Base-by-base conservation (phyloP, 2,113 vertebrate species). In the Notothenia rossii region DNA sequence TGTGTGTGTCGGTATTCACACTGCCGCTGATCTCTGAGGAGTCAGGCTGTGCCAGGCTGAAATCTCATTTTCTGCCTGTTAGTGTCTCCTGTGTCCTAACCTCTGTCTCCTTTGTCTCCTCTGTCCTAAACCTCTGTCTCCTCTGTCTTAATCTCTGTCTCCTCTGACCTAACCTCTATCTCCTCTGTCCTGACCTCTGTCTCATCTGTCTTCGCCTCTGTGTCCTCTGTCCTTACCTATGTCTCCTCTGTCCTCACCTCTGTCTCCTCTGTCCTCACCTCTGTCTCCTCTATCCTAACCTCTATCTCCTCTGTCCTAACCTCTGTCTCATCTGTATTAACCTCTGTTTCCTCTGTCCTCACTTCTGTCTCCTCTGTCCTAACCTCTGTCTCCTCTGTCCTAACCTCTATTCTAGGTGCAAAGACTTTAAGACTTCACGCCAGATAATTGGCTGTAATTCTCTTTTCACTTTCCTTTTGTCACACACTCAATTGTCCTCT, bases 1-100 rank as follows among this genome's bases (percentile, higher is more conserved):
- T 72, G 56, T 72, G 76, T 53, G 2, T 11, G 2, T 64, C 46
- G 10, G 63, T 76, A 50, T 60, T 82, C 79, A 62, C 56, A 69
- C 64, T 10, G 82, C 76, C 20, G 45, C 7, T 62, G 43, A 46
- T 73, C 81, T 86, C 66, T 50, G 12, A 80, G 85, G 59, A 83
- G 59, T 80, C 95, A 92, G 95, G 94, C 96, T 96, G 59, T 82
- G 59, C 78, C 95, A 92, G 95, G 94, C 96, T 96, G 96, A 97
- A 97, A 97, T 97, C 96, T 97, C 95, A 97, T 98, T 98, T 98
- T 98, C 96, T 98, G 97, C 96, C 95, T 97, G 96, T 98, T 97
- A 96, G 92, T 91, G 94, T 70, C 65, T 66, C 56, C 54, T 25
- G 10, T 22, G 22, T 36, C 33, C 33, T 36, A 22, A 67, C 77